phyloP scores from a whole-genome alignment of 1,140 invertebrate species.

The Leptoteleia sp. region DNA sequence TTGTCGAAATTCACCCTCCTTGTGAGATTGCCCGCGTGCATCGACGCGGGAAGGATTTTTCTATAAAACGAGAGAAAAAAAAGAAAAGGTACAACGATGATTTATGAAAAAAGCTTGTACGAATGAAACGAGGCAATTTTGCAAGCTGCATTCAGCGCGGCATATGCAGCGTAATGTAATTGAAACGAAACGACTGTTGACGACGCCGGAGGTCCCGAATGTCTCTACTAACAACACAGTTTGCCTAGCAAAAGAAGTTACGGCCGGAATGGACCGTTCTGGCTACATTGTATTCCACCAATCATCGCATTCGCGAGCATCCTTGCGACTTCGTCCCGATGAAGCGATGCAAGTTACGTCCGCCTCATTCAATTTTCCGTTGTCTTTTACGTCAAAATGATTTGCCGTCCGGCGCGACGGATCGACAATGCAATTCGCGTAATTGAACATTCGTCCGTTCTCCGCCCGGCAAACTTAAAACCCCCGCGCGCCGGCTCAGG shows the following conservation, averaged over 20 bases:
- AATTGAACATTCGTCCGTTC: no score
- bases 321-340: slow-evolving; percentile 36
- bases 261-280: slow-evolving; percentile 47
- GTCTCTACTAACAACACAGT: slow-evolving; percentile 45
- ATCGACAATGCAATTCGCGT: no score
- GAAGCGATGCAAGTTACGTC: slow-evolving; percentile 33
- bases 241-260: slow-evolving; percentile 58
- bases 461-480: no score
- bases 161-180: slow-evolving; percentile 18
- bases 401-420: no score
- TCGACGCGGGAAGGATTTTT: no score
- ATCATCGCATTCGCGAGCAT: slow-evolving; percentile 57
- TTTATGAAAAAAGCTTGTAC: no score
- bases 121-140: background rate
- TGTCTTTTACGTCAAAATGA: slow-evolving; percentile 51
- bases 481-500: no score
- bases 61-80: no score
- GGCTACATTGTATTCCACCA: slow-evolving; percentile 49
- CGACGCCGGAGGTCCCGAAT: slow-evolving; percentile 30
- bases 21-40: no score
- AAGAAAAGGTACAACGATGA: no score
- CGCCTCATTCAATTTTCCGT: slow-evolving; percentile 47
- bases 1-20: no score
- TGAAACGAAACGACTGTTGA: slow-evolving; percentile 33
- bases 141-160: background rate